A percentile compares a stretch with the other conserved stretches of the same genome.
These are phyloP conservation scores for Eupithecia dodoneata DNA, from an alignment of 2,888 invertebrate species.

Conservation along the genomic window DNA sequence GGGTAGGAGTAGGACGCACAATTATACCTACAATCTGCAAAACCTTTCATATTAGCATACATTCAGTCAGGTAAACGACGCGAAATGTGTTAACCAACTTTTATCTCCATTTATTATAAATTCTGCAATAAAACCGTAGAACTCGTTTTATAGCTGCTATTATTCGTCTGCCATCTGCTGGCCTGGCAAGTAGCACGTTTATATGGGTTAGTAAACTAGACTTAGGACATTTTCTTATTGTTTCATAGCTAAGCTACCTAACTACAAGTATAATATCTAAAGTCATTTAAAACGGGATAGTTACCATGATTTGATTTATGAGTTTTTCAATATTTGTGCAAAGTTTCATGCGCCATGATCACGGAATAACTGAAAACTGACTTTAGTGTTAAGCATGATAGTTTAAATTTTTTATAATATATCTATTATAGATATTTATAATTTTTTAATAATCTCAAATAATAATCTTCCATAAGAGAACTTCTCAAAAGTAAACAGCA, in stretches of 20 bases:
- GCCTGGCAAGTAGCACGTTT: constrained; percentile 12
- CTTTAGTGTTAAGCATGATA: too few relatives aligned
- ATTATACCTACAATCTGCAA: too few relatives aligned
- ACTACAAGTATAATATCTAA: too few relatives aligned
- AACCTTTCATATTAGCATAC: background rate
- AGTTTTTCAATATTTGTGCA: too few relatives aligned
- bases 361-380: too few relatives aligned
- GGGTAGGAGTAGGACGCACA: too few relatives aligned
- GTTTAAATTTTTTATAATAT: too few relatives aligned
- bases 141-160: constrained; percentile 28
- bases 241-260: background rate
- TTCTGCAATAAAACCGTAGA: constrained; percentile 33
- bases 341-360: too few relatives aligned
- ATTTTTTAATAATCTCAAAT: too few relatives aligned
- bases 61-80: constrained; percentile 36
- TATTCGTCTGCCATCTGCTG: constrained; percentile 15
- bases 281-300: too few relatives aligned
- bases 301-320: too few relatives aligned
- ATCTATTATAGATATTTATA: too few relatives aligned
- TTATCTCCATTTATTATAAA: constrained; percentile 27
- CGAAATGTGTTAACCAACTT: constrained; percentile 37
- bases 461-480: background rate
- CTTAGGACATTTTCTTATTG: background rate
- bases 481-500: background rate
- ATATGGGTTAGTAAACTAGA: constrained; percentile 24